phyloP scores from a whole-genome alignment of 1,140 invertebrate species.

The Pogonomyrmex barbatus region DNA sequence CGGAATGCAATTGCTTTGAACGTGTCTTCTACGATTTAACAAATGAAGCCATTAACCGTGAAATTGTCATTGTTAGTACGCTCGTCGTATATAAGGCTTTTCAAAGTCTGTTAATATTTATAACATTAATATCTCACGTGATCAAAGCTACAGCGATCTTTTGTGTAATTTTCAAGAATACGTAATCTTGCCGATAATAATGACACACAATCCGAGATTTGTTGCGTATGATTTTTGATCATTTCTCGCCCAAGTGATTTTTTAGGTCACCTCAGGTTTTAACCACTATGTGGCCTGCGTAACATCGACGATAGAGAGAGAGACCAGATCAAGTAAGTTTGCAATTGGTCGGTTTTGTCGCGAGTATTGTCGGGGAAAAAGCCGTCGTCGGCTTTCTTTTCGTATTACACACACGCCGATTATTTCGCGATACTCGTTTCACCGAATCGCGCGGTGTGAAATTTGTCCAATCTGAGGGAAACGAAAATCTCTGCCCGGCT shows the following conservation, averaged over 20 bases:
- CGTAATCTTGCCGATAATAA: slow-evolving; percentile 29
- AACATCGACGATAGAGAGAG: not conserved
- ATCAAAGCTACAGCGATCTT: no score
- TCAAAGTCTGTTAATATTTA: not conserved
- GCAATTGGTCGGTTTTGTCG: slow-evolving; percentile 49
- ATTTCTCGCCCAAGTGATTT: slow-evolving; percentile 30
- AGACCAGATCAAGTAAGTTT: not conserved
- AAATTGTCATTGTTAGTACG: not conserved
- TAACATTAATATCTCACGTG: not conserved
- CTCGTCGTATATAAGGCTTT: not conserved
- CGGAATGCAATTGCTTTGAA: not conserved
- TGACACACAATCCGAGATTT: slow-evolving; percentile 12
- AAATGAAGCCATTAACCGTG: not conserved
- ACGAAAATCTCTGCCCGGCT: not conserved
- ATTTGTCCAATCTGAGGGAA: slow-evolving; percentile 15
- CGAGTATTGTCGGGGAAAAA: not conserved
- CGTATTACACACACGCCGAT: slow-evolving; percentile 54
- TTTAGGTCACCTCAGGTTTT: slow-evolving; percentile 29
- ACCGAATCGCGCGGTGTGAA: slow-evolving; percentile 30
- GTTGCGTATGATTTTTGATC: slow-evolving; percentile 30
- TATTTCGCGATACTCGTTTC: slow-evolving; percentile 59
- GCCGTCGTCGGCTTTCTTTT: slow-evolving; percentile 51
- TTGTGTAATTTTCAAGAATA: no score
- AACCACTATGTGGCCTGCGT: not conserved
- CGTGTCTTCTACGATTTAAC: not conserved